Evolutionary conservation across 2,888 invertebrate genomes (phyloP).

Genomic region (Steinernema carpocapsae): DNA sequence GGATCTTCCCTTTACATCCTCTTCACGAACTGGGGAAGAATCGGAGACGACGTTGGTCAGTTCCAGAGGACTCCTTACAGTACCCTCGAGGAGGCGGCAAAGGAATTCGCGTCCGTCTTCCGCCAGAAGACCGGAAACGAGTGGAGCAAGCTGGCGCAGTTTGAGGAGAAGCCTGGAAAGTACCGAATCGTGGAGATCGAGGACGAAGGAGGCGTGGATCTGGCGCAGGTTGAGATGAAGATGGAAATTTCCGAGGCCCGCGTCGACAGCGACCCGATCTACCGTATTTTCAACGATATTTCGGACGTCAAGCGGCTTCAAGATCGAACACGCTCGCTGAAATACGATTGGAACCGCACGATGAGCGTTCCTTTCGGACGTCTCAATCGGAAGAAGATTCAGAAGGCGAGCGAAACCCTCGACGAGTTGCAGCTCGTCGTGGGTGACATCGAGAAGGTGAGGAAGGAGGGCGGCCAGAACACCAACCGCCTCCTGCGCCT

Average conservation of each 20-base stretch:
- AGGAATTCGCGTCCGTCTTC: conserved; percentile 73
- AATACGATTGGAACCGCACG: conserved; percentile 13
- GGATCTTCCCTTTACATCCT: conserved; percentile 71
- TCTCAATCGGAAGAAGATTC: conserved; percentile 69
- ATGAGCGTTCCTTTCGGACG: conserved; percentile 70
- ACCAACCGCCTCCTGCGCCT: conserved; percentile 4
- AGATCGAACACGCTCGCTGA: conserved; percentile 36
- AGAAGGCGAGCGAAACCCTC: conserved; percentile 69
- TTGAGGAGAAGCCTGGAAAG: conserved; percentile 70
- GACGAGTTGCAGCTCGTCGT: conserved; percentile 57
- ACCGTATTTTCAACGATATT: conserved; percentile 68
- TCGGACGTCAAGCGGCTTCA: conserved; percentile 63
- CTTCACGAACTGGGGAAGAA: conserved; percentile 74
- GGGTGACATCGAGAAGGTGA: conserved; percentile 2
- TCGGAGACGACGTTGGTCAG: conserved; percentile 69
- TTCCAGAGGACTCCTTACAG: conserved; percentile 72
- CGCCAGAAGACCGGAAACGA: conserved; percentile 72
- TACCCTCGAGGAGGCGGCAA: conserved; percentile 70
- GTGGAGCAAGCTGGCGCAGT: conserved; percentile 50
- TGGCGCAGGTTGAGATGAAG: conserved; percentile 39
- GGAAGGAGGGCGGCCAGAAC: background rate
- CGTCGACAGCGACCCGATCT: conserved; percentile 30
- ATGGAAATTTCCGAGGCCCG: conserved; percentile 28
- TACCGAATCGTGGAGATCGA: conserved; percentile 71
- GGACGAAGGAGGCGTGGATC: conserved; percentile 51